Evolutionary conservation across 2,888 invertebrate genomes (phyloP), one percentile per base, ranked within the genome.

Genomic region (Oligia strigilis): DNA sequence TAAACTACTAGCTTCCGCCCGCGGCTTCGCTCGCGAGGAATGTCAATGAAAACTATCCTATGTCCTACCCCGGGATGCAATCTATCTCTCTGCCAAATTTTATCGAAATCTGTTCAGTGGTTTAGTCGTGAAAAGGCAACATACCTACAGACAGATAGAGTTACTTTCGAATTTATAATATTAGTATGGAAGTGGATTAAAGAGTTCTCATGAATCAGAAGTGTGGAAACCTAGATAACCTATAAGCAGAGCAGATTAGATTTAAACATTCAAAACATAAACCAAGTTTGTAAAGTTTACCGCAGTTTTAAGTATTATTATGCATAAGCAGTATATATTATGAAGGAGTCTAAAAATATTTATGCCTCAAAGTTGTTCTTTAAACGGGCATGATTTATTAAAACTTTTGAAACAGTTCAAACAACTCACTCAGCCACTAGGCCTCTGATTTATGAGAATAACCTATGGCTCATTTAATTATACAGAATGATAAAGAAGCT

Each of bases 321-420:
- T 29, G 29, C 29, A 29, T 29, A 29, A 29, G 29, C 29, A 29
- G 29, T 29, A 29, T 29, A 29, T 29, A 29, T 72, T 74, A 74
- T 49, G 46, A 69, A 82, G 17, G 8, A 65, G 8, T 40, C 64
- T 70, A 29, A 72, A 77, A 77, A 82, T 46, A 62, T 78, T 83
- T 62, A 49, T 71, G 73, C 55, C 8, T 14, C 8, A 23, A 83
- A 73, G 65, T 83, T 78, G 29, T 66, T 70, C 69, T 83, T 55
- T 64, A 66, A 83, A 82, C 73, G 70, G 73, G 62, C 46, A 78
- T 78, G 65, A 74, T 83, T 82, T 78, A 78, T 74, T 58, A 17
- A 55, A 83, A 62, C 73, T 78, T 82, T 71, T 74, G 55, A 74
- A 83, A 36, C 60, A 82, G 78, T 82, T 82, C 73, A 83, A 82